Conservation (phyloP, 2,888 invertebrate species). For the Cryptus armator region DNA sequence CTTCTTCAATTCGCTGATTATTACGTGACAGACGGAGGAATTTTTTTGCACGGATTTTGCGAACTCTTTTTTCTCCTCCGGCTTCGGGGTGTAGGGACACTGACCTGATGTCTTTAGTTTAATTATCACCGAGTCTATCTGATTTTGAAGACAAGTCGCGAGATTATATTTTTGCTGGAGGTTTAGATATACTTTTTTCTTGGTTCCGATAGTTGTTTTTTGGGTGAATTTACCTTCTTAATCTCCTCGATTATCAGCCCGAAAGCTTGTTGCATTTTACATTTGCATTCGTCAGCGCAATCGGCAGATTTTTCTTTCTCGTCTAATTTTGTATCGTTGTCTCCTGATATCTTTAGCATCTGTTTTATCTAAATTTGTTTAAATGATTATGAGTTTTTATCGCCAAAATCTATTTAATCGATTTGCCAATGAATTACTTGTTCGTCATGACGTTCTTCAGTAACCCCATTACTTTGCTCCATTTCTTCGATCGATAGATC, state of each 20-base stretch:
- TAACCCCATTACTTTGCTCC: background rate
- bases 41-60: conserved; percentile 61
- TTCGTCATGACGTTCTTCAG: conserved; percentile 7
- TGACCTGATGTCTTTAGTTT: conserved; percentile 11
- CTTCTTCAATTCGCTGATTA: conserved; percentile 65
- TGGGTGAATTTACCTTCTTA: conserved; percentile 48
- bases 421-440: background rate
- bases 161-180: background rate
- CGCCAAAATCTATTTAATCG: background rate
- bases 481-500: background rate
- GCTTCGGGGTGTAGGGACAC: conserved; percentile 45
- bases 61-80: conserved; percentile 57
- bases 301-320: background rate
- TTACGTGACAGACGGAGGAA: conserved; percentile 51
- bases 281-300: conserved; percentile 48
- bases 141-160: conserved; percentile 20
- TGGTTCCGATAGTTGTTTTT: background rate
- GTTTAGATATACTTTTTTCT: background rate
- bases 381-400: background rate
- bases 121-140: conserved; percentile 52
- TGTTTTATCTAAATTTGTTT: background rate
- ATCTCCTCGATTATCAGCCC: conserved; percentile 59
- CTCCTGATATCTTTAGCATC: background rate
- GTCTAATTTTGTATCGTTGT: background rate
- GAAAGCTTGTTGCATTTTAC: conserved; percentile 63